phyloP scores from a whole-genome alignment of 2,797 vertebrate genomes.

The Crocodylus rhombifer region DNA sequence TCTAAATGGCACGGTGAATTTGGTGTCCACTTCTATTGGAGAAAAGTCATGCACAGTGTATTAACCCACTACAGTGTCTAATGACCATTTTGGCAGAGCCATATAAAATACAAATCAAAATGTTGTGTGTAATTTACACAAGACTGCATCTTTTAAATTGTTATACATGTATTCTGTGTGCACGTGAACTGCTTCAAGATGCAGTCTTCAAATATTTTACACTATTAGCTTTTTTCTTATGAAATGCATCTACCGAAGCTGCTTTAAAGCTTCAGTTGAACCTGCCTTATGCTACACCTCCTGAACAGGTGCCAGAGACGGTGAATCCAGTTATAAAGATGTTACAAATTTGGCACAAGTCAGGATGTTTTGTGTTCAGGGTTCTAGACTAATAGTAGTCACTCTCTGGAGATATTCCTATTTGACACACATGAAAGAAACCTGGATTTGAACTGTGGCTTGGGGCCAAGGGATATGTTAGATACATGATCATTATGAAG shows the following conservation, averaged over 20 bases:
- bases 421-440: rapidly evolving
- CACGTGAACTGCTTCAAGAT: constrained; percentile 45
- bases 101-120: neutral
- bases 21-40: neutral
- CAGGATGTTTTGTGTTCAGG: neutral
- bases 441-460: neutral
- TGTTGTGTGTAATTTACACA: neutral
- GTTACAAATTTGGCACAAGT: neutral
- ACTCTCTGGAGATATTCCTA: neutral
- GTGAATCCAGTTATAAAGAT: neutral
- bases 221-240: neutral
- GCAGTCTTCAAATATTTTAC: constrained; percentile 12
- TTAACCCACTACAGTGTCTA: constrained; percentile 1
- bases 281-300: constrained; percentile 51
- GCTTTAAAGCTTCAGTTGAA: constrained; percentile 40
- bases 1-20: neutral
- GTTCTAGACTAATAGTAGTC: neutral
- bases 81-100: neutral
- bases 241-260: constrained; percentile 40
- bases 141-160: constrained; percentile 1
- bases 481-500: neutral
- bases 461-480: neutral
- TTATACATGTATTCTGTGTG: constrained; percentile 22
- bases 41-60: neutral
- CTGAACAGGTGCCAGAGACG: constrained; percentile 41